phyloP scores from a whole-genome alignment of 2,888 invertebrate species.

The Syrphus vitripennis region DNA sequence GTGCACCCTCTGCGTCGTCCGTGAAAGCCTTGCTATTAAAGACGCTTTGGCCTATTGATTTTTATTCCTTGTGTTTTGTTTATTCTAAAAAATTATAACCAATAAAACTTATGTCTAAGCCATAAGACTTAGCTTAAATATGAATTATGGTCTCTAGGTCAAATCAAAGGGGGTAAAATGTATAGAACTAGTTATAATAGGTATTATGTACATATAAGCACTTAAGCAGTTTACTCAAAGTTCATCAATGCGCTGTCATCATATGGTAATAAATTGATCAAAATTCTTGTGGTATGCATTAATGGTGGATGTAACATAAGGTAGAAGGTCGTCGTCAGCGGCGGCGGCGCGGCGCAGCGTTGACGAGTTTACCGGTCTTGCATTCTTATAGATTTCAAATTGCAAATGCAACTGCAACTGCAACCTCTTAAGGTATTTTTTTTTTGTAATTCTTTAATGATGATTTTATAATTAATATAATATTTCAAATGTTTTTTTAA shows the following conservation, averaged over 20 bases:
- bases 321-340: slow-evolving; percentile 65
- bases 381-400: slow-evolving; percentile 34
- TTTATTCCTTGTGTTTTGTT: neutral
- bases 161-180: neutral
- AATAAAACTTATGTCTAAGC: neutral
- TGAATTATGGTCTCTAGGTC: neutral
- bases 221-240: slow-evolving; percentile 24
- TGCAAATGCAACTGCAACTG: too few species aligned
- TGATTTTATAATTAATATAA: slow-evolving; percentile 48
- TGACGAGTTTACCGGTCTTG: slow-evolving; percentile 52
- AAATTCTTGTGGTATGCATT: slow-evolving; percentile 33
- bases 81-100: too few species aligned
- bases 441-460: neutral
- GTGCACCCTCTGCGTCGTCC: slow-evolving; percentile 55
- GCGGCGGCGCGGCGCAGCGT: too few species aligned
- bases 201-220: too few species aligned
- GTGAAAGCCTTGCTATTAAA: slow-evolving; percentile 1
- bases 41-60: neutral
- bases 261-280: slow-evolving; percentile 58
- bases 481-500: slow-evolving; percentile 36
- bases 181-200: neutral
- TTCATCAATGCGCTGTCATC: slow-evolving; percentile 31
- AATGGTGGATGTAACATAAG: slow-evolving; percentile 27
- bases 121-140: neutral
- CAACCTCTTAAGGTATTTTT: slow-evolving; percentile 10